A percentile compares a stretch with the other conserved stretches of the same genome.
These are phyloP conservation scores for Ophiodon elongatus DNA, from an alignment of 2,113 vertebrate species.

Conservation along the genomic window DNA sequence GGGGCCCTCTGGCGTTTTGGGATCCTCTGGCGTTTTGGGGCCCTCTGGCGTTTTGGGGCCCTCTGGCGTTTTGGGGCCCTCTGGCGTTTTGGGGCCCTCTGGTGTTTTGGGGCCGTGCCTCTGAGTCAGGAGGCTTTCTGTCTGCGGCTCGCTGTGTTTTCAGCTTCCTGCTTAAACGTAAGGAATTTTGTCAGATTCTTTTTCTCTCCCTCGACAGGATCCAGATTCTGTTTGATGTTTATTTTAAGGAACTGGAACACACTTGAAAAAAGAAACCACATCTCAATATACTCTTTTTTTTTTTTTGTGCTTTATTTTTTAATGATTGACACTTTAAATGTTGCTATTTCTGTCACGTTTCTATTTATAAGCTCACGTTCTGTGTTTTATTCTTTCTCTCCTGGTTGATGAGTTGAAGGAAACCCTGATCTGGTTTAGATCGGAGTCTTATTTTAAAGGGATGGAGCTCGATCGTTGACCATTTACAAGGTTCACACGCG, in stretches of 20 bases:
- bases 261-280: not conserved
- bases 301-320: slow-evolving; percentile 4
- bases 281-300: not conserved
- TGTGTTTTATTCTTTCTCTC: not conserved
- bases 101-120: too few species aligned
- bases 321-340: slow-evolving; percentile 37
- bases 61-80: too few species aligned
- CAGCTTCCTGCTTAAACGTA: slow-evolving; percentile 53
- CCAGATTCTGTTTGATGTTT: slow-evolving; percentile 49
- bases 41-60: too few species aligned
- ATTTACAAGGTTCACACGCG: too few species aligned
- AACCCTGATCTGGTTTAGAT: too few species aligned
- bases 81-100: too few species aligned
- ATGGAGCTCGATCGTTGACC: too few species aligned
- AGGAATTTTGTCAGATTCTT: slow-evolving; percentile 23
- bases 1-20: too few species aligned
- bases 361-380: slow-evolving; percentile 32
- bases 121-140: slow-evolving; percentile 68
- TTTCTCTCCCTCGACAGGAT: slow-evolving; percentile 25
- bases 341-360: slow-evolving; percentile 2
- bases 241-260: slow-evolving; percentile 63
- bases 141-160: slow-evolving; percentile 61
- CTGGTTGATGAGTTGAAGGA: too few species aligned
- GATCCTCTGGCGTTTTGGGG: too few species aligned
- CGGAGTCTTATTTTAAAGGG: too few species aligned